Base-by-base conservation (phyloP, 1,140 invertebrate species). In the Charaxes varanes region DNA sequence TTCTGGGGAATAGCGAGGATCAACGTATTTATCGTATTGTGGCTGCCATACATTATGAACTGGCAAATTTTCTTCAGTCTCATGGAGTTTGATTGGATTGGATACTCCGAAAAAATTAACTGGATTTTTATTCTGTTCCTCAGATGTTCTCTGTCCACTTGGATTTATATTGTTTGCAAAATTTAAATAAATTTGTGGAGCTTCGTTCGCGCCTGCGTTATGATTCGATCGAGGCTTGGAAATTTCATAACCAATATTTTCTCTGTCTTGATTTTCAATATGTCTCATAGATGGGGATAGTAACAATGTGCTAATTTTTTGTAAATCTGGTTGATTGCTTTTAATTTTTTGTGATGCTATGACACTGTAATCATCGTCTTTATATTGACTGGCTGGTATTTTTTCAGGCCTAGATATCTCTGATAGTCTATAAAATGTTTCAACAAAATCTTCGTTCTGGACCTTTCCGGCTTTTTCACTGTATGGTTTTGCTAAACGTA, bases 321-420 rank as follows among this genome's bases (percentile, higher is more conserved):
- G n/a, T n/a, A n/a, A n/a, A n/a, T n/a, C n/a, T n/a, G n/a, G n/a
- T n/a, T n/a, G n/a, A n/a, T n/a, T n/a, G n/a, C n/a, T n/a, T n/a
- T n/a, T n/a, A n/a, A n/a, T n/a, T n/a, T n/a, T n/a, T n/a, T n/a
- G n/a, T n/a, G n/a, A n/a, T n/a, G n/a, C n/a, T n/a, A n/a, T n/a
- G n/a, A n/a, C n/a, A n/a, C 14, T 49, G 34, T 54, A 54, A 7
- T 36, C 16, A 30, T 45, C 46, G 2, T 45, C 18, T 22, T 53
- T 44, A 14, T 33, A 24, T n/a, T 27, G 13, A 31, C 22, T 51
- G 37, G 3, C 54, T 40, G 15, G 53, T 54, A 45, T 57, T 47
- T 2, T 56, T 32, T 55, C 49, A 10, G 44, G 38, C 46, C 59
- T 58, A 6, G 55, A 33, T 19, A 61, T 49, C 34, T 56, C 56